These are phyloP conservation scores for Baryphthengus martii DNA, from an alignment of 2,113 vertebrate species.

Conservation along the genomic window DNA sequence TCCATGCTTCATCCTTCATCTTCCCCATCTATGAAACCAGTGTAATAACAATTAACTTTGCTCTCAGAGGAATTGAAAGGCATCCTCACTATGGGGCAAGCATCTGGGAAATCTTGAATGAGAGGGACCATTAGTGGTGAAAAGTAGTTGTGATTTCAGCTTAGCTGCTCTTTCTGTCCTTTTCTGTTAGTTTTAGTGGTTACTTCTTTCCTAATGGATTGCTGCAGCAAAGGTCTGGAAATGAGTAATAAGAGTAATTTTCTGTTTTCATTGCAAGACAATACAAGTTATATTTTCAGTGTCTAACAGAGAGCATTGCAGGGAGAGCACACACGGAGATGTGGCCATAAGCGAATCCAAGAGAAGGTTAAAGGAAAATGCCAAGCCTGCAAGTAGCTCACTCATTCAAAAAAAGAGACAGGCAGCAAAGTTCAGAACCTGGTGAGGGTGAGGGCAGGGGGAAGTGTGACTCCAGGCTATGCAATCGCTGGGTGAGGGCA, in stretches of 20 bases:
- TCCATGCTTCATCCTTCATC: background rate
- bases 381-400: background rate
- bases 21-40: background rate
- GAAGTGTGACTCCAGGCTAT: background rate
- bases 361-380: constrained; percentile 32
- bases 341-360: background rate
- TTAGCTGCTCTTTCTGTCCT: background rate
- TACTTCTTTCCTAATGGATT: constrained; percentile 15
- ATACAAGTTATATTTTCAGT: background rate
- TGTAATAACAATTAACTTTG: background rate
- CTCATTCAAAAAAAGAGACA: background rate
- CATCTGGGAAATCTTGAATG: background rate
- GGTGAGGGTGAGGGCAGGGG: background rate
- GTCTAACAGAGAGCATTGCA: background rate
- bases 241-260: constrained; percentile 55
- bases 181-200: background rate
- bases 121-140: background rate
- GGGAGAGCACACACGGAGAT: background rate
- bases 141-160: background rate
- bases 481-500: background rate
- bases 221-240: constrained; percentile 19
- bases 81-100: background rate
- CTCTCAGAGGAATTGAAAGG: background rate
- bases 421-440: background rate
- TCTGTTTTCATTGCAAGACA: constrained; percentile 9